Base-by-base conservation (phyloP, 2,797 vertebrate species). In the Tarsius wallacei region DNA sequence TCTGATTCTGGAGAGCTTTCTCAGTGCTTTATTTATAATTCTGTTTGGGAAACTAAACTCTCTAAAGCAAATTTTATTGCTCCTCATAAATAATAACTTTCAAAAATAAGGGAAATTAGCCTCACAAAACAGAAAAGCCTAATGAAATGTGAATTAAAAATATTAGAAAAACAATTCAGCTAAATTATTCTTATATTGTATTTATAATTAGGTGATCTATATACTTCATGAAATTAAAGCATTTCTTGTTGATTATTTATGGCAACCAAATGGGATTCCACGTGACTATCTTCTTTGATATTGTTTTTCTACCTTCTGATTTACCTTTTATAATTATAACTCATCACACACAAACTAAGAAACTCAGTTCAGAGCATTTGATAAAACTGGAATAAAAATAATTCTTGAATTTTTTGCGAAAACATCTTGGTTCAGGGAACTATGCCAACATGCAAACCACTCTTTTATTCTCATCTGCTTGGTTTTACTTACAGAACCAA, bases 1-100 rank as follows among this genome's bases (percentile, higher is more conserved):
- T 91, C 16, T 84, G 57, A 66, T 81, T 88, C 10, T 28, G 82
- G 7, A 66, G 49, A 14, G 3, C 51, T 94, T 86, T 49, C 33
- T 93, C 33, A 24, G 13, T 64, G 47, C 5, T 86, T 1, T 92
- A 42, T 64, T 87, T 89, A 88, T 0, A 77, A 19, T 95, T 84
- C 7, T 87, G 31, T 53, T 83, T 59, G 21, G 61, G 51, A 96
- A 95, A 92, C 8, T 66, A 88, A 92, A 83, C 59, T 86, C 17
- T n/a, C 9, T 42, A 55, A 94, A 76, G 68, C 13, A 91, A 85
- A 83, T 91, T 86, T 70, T 94, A 87, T 70, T 91, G 4, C 12
- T 91, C 9, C 42, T 90, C 19, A 84, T 89, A 89, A 94, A 86
- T 66, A 93, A 51, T 84, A 47, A 73, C 51, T 90, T 83, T 24